These are phyloP conservation scores for Phortica magna DNA, from an alignment of 2,888 invertebrate species.

Conservation along the genomic window DNA sequence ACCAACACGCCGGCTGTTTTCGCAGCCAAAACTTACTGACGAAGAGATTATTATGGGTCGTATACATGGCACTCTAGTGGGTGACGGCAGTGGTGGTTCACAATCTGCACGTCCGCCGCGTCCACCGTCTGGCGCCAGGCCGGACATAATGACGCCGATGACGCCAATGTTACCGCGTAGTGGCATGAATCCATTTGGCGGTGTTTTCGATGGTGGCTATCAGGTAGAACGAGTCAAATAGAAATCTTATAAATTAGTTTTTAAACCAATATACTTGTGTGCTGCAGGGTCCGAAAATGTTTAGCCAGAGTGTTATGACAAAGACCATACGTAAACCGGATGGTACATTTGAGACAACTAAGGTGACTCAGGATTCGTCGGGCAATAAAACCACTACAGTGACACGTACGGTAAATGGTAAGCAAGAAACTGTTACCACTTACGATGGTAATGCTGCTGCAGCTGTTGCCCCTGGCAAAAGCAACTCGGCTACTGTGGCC, in stretches of 20 bases:
- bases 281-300: constrained; percentile 76
- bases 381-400: constrained; percentile 82
- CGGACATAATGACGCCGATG: constrained; percentile 70
- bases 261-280: not conserved
- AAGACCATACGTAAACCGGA: constrained; percentile 80
- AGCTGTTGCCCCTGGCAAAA: constrained; percentile 35
- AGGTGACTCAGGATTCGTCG: constrained; percentile 80
- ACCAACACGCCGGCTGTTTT: constrained; percentile 20
- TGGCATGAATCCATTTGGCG: constrained; percentile 68
- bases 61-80: constrained; percentile 76
- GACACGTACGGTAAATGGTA: constrained; percentile 76
- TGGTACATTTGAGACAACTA: constrained; percentile 81
- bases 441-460: constrained; percentile 51
- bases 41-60: constrained; percentile 76
- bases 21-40: constrained; percentile 68
- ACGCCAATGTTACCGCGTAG: constrained; percentile 63
- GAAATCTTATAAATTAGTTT: not conserved
- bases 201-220: constrained; percentile 76
- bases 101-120: constrained; percentile 48
- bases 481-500: not conserved
- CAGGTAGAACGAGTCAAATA: constrained; percentile 53
- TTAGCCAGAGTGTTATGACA: constrained; percentile 80
- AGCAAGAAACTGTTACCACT: constrained; percentile 73
- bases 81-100: constrained; percentile 63
- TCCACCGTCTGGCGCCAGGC: constrained; percentile 62